These are phyloP conservation scores for Lepidurus arcticus DNA, from an alignment of 1,140 invertebrate genomes.

Conservation along the genomic window DNA sequence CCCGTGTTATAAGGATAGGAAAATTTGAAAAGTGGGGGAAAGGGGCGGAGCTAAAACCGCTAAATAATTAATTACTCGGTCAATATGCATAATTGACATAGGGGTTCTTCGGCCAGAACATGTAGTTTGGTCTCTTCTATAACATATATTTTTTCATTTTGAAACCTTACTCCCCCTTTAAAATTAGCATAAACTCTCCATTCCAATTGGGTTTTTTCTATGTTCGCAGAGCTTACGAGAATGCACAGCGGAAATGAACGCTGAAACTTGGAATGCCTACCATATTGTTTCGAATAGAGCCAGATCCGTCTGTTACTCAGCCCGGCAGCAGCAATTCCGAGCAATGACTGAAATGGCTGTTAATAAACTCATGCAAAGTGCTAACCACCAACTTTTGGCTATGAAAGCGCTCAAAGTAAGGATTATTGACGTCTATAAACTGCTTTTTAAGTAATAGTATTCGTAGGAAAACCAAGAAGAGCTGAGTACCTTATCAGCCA, in stretches of 20 bases:
- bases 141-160: too few species aligned
- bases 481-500: slow-evolving; percentile 49
- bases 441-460: slow-evolving; percentile 20
- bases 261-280: slow-evolving; percentile 64
- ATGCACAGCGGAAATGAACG: slow-evolving; percentile 61
- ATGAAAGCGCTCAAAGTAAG: slow-evolving; percentile 43
- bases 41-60: too few species aligned
- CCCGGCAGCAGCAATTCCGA: slow-evolving; percentile 59
- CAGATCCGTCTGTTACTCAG: slow-evolving; percentile 59
- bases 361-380: slow-evolving; percentile 56
- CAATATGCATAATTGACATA: too few species aligned
- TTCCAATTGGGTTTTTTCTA: slow-evolving; percentile 22
- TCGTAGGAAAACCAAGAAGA: slow-evolving; percentile 52
- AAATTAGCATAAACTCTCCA: too few species aligned
- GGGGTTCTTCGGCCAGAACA: too few species aligned
- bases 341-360: slow-evolving; percentile 61
- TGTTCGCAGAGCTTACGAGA: slow-evolving; percentile 50
- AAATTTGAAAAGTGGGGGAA: too few species aligned
- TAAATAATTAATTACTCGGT: too few species aligned
- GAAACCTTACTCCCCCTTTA: too few species aligned
- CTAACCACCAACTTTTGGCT: slow-evolving; percentile 44
- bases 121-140: too few species aligned
- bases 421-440: slow-evolving; percentile 23
- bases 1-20: too few species aligned
- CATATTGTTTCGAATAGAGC: slow-evolving; percentile 63